A percentile compares a stretch with the other conserved stretches of the same genome.
These are phyloP conservation scores for Hemichromis elongatus DNA, from an alignment of 2,113 vertebrate species.

Conservation along the genomic window DNA sequence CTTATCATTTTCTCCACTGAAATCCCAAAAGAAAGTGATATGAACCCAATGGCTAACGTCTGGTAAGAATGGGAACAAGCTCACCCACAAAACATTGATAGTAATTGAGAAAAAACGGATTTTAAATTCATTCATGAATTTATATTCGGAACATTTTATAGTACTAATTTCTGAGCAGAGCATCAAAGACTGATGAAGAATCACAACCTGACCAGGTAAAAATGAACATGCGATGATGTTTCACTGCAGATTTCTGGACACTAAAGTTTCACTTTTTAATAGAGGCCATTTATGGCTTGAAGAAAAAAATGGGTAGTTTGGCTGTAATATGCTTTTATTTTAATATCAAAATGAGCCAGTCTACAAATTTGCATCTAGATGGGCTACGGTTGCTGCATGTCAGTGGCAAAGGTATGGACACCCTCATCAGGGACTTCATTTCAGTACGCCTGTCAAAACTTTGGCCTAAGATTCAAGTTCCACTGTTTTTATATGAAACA, in stretches of 20 bases:
- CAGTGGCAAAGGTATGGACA: conserved; percentile 50
- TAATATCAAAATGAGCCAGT: conserved; percentile 15
- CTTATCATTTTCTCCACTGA: background rate
- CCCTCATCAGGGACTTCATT: conserved; percentile 57
- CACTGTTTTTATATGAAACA: conserved; percentile 72
- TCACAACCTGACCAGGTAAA: background rate
- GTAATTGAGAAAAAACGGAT: background rate
- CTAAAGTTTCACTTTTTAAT: background rate
- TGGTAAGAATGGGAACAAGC: background rate
- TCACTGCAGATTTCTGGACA: background rate
- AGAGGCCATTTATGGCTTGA: background rate
- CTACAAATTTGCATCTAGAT: conserved; percentile 26
- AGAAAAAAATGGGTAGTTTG: background rate
- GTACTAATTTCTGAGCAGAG: background rate
- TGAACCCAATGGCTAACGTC: background rate
- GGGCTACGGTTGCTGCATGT: conserved; percentile 37
- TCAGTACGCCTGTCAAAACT: conserved; percentile 66
- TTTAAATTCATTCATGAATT: background rate
- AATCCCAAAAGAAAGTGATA: background rate
- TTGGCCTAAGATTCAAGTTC: conserved; percentile 71
- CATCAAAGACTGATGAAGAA: background rate
- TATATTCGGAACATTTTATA: background rate
- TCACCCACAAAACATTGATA: background rate
- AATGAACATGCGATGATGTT: background rate
- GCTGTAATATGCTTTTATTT: conserved; percentile 11